Conservation (phyloP, 1,140 invertebrate genomes). For the Zophobas morio region DNA sequence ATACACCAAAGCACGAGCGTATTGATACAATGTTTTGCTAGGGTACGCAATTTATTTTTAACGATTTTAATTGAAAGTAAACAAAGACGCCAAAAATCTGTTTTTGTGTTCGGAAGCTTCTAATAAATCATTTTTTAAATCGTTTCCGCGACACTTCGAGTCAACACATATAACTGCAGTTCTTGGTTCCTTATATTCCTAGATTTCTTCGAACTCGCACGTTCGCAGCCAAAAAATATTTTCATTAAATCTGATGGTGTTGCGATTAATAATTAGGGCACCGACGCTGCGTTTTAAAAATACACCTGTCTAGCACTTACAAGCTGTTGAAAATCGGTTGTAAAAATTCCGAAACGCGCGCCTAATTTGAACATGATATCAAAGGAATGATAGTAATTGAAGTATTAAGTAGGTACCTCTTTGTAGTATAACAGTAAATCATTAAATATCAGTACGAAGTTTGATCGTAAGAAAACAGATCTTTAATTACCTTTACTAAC, state of each 20-base stretch:
- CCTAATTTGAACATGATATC: background rate
- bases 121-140: slow-evolving; percentile 34
- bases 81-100: slow-evolving; percentile 37
- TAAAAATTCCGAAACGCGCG: slow-evolving; percentile 6
- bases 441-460: too few relatives aligned
- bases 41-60: slow-evolving; percentile 31
- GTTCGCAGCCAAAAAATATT: slow-evolving; percentile 27
- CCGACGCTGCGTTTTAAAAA: slow-evolving; percentile 39
- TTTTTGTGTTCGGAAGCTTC: slow-evolving; percentile 22
- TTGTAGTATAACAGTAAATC: too few relatives aligned
- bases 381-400: too few relatives aligned
- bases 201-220: slow-evolving; percentile 1
- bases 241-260: slow-evolving; percentile 34
- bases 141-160: slow-evolving; percentile 12
- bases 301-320: slow-evolving; percentile 29
- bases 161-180: slow-evolving; percentile 1
- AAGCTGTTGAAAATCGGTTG: slow-evolving; percentile 1
- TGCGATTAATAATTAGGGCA: slow-evolving; percentile 40
- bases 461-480: too few relatives aligned
- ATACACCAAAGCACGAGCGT: background rate
- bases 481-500: too few relatives aligned
- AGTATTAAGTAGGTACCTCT: too few relatives aligned
- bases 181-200: background rate
- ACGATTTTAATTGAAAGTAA: slow-evolving; percentile 39
- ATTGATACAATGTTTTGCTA: background rate